Evolutionary conservation across 1,140 invertebrate genomes (phyloP), one percentile per base, ranked within the genome.

Genomic region (Nomia melanderi): DNA sequence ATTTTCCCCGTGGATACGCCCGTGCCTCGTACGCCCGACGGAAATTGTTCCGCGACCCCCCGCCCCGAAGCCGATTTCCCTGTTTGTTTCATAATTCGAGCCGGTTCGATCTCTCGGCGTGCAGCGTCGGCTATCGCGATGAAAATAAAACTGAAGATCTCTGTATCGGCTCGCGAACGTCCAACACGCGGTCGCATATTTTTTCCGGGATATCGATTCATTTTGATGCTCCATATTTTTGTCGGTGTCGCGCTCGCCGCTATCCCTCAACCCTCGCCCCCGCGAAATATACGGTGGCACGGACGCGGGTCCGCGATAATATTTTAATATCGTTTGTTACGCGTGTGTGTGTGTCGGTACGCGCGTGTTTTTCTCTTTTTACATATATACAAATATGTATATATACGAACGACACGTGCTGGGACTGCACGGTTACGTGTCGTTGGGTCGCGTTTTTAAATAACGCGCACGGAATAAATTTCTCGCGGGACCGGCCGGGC

Each of bases 401-500:
- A 47, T 25, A 17, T 25, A 64, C 14, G 27, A 23, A 25, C 9
- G 62, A 41, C 33, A 41, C 64, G 41, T 33, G 33, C 53, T 64
- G 31, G 71, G 25, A 17, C 12, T 36, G 29, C 11, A 50, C 14
- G 36, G 50, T 75, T 75, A 36, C 62, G 73, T 57, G 64, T 39
- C 64, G 73, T 75, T 75, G 72, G 23, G 14, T 27, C 64, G 54
- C 39, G 64, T 50, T 67, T 75, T 76, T 59, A 76, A 76, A 76
- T 69, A 76, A 76, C 73, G 64, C 53, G 39, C 36, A n/a, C 17
- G 64, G 73, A 76, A 76, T 76, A 76, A 76, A 76, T 69, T 76
- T 75, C 27, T 57, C 72, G 41, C 44, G n/a, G 27, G 73, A 44
- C 29, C 64, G 64, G 33, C 17, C 63, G 39, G 20, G 41, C 29